Base-by-base conservation (phyloP, 2,888 invertebrate species). In the Metallyticus violacea region DNA sequence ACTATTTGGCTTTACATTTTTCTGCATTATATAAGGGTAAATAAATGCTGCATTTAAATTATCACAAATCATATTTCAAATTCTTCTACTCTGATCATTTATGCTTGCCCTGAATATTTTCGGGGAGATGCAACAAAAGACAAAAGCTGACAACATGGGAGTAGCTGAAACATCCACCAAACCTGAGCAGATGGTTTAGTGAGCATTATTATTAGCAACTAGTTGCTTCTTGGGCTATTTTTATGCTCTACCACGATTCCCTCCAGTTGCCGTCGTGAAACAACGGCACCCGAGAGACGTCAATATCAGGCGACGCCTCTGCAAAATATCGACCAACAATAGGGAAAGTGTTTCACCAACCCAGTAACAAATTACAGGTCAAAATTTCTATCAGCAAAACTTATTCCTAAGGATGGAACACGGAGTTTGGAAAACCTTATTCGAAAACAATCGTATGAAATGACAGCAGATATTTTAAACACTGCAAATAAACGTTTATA, bases 251-350 rank as follows among this genome's bases (percentile, higher is more conserved):
- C 88, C 88, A 88, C 76, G 88, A 87, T 85, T 89, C 89, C 86
- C 89, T 86, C 89, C 89, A 89, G 88, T 88, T 89, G 86, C 89
- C 89, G 87, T 89, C 89, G 78, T 89, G 89, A 88, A 86, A 89
- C 86, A 89, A 88, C 87, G 89, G 89, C 85, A 89, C 89, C 77
- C 89, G 88, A 82, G 89, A 89, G 86, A 89, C 89, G 87, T 89
- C 89, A 40, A 89, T 89, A 86, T 89, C 89, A 29, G 88, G 87
- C n/a, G 89, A 86, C 81, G 88, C 81, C 85, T 89, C 89, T 89
- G 89, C 85, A 89, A 89, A 80, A 77, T 81, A 82, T 26, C 82
- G 76, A 82, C 76, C 82, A 82, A 62, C 25, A 62, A 62, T 62
- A 62, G 40, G 40, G 40, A 62, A 15, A 62, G 40, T 62, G 15